phyloP scores from a whole-genome alignment of 2,113 vertebrate species.

The Eurypyga helias region DNA sequence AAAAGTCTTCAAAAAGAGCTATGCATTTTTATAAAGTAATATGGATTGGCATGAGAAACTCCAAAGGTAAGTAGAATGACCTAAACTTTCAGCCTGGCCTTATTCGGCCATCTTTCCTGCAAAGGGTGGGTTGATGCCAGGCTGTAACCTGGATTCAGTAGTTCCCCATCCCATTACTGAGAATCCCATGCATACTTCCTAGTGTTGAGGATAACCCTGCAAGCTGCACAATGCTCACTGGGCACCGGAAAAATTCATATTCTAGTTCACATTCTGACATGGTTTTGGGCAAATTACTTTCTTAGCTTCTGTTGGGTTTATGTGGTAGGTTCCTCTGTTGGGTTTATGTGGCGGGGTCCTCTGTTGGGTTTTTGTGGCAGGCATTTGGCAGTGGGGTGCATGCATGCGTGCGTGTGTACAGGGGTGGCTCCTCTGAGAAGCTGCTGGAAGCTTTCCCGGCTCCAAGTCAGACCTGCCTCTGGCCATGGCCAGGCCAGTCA shows the following conservation, averaged over 20 bases:
- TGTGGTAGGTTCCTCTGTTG: no score
- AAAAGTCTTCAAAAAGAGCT: neutral
- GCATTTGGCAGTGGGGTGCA: no score
- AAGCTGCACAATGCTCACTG: neutral
- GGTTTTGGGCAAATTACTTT: neutral
- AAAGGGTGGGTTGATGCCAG: neutral
- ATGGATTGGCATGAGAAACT: neutral
- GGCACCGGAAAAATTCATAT: neutral
- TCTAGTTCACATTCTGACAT: neutral
- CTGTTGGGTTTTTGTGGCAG: no score
- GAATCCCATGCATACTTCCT: neutral
- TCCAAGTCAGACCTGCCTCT: no score
- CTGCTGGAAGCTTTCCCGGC: no score
- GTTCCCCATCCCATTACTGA: neutral
- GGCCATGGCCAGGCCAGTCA: no score
- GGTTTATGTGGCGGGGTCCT: no score
- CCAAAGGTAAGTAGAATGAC: neutral
- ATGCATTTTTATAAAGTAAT: neutral
- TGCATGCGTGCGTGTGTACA: no score
- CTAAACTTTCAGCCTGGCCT: neutral
- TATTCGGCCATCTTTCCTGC: neutral
- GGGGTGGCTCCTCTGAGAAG: no score
- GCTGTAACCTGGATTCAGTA: neutral
- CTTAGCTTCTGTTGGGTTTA: neutral
- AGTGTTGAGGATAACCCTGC: neutral